Evolutionary conservation across 2,113 vertebrate species (phyloP).

Genomic region (Pyrgilauda ruficollis): DNA sequence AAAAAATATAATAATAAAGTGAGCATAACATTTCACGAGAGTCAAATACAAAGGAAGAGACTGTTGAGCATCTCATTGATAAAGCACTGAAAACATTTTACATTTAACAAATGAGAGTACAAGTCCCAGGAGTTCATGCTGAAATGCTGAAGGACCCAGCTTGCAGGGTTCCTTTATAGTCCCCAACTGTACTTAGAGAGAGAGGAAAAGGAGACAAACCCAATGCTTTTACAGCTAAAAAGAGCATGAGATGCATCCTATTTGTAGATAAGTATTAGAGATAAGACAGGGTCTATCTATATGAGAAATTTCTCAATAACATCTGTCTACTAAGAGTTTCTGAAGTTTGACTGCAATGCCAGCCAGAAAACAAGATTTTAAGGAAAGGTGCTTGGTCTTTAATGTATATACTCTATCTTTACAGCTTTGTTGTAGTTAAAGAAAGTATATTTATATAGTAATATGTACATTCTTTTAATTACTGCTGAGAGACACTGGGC

Average conservation of each 20-base stretch:
- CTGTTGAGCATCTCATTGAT: neutral
- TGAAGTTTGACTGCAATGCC: neutral
- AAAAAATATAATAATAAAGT: slow-evolving; percentile 44
- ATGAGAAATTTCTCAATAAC: neutral
- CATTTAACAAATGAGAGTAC: neutral
- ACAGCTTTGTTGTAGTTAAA: neutral
- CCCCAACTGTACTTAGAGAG: neutral
- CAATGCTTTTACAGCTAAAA: neutral
- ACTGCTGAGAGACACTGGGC: neutral
- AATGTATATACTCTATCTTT: neutral
- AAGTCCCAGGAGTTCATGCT: neutral
- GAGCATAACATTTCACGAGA: neutral
- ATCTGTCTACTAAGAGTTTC: neutral
- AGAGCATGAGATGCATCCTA: neutral
- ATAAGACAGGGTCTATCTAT: neutral
- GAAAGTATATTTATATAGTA: neutral
- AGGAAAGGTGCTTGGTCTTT: neutral
- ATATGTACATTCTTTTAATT: neutral
- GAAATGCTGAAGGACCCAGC: neutral
- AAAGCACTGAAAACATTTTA: neutral
- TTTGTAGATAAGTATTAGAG: neutral
- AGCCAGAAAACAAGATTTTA: neutral
- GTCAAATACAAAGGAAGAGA: neutral
- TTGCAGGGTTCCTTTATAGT: neutral
- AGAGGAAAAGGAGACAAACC: neutral